Base-by-base conservation (phyloP, 2,888 invertebrate species). In the Teinopalpus imperialis region DNA sequence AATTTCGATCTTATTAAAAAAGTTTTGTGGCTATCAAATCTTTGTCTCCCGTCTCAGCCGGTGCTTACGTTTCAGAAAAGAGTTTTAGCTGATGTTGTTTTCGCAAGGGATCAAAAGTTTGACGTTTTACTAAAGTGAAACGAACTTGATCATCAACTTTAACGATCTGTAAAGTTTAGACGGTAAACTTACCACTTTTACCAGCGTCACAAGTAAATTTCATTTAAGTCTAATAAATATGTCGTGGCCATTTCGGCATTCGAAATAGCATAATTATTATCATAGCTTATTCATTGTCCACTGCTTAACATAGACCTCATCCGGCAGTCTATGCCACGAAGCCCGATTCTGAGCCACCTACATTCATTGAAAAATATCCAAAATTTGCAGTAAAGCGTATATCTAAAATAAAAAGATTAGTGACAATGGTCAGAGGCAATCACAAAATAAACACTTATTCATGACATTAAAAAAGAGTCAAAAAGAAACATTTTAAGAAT, bases 71-170 rank as follows among this genome's bases (percentile, higher is more conserved):
- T 56, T 54, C 46, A 60, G 61, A 48, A 52, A 43, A 45, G 53
- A 66, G 61, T 68, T 74, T 59, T 61, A 66, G 61, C 64, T 62
- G 51, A 65, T 63, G 63, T 70, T 75, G 70, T 74, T 73, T 72
- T 66, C 75, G 67, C 71, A 64, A 70, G 69, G 76, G 77, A 74
- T 66, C 54, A 57, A 50, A 70, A 74, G 69, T 70, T 70, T 52
- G 35, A 46, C 41, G 41, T 57, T 56, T 53, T 45, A 47, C 53
- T 48, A 65, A 67, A 66, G 65, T 63, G 53, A 63, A 70, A 66
- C 61, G 54, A 77, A 78, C 72, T 70, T 61, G 66, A 73, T 75
- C 73, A 69, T 71, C 69, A 73, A 78, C 71, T 75, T 73, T 73
- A 74, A 74, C 68, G 57, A 73, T 63, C 69, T 63, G 61, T 56